Base-by-base conservation (phyloP, 30 jellyfish, hydroid and myxozoan genomes). In the Aurelia sp. region DNA sequence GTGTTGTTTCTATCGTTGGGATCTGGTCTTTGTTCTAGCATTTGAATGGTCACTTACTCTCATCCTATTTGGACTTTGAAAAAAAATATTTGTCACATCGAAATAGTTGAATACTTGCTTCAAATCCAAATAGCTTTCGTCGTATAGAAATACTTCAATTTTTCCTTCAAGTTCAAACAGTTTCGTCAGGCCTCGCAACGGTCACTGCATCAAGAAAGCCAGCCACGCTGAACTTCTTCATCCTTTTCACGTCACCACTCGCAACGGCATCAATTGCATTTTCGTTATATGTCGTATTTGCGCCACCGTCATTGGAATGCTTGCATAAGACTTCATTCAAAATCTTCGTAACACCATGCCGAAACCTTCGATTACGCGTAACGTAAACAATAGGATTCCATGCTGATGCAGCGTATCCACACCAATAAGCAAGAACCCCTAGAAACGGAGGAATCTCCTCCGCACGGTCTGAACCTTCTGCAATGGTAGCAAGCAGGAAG, bases 391-490 rank as follows among this genome's bases (percentile, higher is more conserved):
- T 67, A 17, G 97, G 97, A 53, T 88, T 88, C 88, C 90, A 79
- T 2, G 74, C 78, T 13, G 91, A 73, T 11, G 80, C 85, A 11
- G 92, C 88, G 75, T 88, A 88, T 18, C 97, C 92, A 80, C 75
- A 88, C 92, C 92, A 78, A 60, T 88, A 88, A 8, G 97, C 97
- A 11, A 78, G 31, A 4, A 72, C 85, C n/a, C 97, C 97, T 8
- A 88, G 89, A 48, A 80, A 79, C 59, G 66, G 76, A 35, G 97
- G 97, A 35, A 88, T 33, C 15, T 60, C 65, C 44, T 55, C 44
- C 40, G 64, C 87, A 38, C 55, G 53, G 24, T 73, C 81, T 18
- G 74, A 44, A 6, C 10, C 57, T 17, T 44, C 87, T 3, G 91
- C 97, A n/a, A 71, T 27, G 15, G 80, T 35, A 1, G 62, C 72